Evolutionary conservation across 2,113 vertebrate species (phyloP).

Genomic region (Channa argus): DNA sequence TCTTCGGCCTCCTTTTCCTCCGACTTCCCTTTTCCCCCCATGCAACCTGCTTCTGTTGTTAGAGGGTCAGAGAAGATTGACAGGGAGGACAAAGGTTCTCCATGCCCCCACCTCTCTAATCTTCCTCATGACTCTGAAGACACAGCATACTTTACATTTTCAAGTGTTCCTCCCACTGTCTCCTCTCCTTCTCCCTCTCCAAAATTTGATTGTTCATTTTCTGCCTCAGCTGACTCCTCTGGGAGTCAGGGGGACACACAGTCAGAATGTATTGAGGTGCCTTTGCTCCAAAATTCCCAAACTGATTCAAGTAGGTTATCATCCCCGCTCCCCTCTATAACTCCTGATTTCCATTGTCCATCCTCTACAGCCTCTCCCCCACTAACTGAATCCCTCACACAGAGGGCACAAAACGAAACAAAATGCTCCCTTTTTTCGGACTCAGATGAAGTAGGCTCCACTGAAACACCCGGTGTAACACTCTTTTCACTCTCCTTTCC

Average conservation of each 20-base stretch:
- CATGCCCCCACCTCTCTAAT: neutral
- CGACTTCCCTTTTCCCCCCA: neutral
- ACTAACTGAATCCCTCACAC: neutral
- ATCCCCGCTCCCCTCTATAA: neutral
- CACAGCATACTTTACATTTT: neutral
- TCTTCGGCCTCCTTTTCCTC: neutral
- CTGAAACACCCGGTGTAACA: neutral
- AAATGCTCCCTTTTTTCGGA: neutral
- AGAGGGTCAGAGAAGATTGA: neutral
- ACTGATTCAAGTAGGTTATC: neutral
- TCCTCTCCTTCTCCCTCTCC: neutral
- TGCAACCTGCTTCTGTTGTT: neutral
- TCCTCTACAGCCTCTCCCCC: neutral
- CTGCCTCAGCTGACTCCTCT: neutral
- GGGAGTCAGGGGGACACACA: neutral
- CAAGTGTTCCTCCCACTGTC: neutral
- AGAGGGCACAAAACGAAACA: constrained; percentile 2
- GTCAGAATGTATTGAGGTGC: neutral
- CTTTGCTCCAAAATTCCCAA: neutral
- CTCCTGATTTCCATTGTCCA: neutral
- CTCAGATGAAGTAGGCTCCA: neutral
- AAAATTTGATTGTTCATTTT: neutral
- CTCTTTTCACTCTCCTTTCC: neutral
- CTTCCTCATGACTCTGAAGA: neutral
- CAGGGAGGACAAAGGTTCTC: neutral